Evolutionary conservation across 92 coral and sea anemone genomes (phyloP).

Genomic region (Actinernus sp.): DNA sequence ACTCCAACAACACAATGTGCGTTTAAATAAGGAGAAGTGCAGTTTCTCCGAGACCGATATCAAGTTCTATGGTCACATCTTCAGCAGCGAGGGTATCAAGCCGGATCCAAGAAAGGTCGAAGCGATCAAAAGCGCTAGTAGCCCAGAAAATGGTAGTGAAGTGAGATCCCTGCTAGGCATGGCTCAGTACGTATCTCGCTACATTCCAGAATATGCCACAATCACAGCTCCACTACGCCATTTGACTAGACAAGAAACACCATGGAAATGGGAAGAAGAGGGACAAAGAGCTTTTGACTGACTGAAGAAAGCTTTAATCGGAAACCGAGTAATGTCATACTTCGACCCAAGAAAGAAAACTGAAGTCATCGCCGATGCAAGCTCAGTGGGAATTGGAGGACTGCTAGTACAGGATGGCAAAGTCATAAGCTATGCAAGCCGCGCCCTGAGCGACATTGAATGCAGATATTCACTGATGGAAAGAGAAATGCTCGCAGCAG

Average conservation of each 20-base stretch:
- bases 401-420: slow-evolving; percentile 38
- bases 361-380: slow-evolving; percentile 55
- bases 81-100: slow-evolving; percentile 20
- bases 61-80: slow-evolving; percentile 46
- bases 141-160: slow-evolving; percentile 30
- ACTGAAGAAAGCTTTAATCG: slow-evolving; percentile 58
- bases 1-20: slow-evolving; percentile 56
- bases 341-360: slow-evolving; percentile 42
- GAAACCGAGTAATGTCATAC: slow-evolving; percentile 59
- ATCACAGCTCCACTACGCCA: slow-evolving; percentile 52
- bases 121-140: slow-evolving; percentile 26
- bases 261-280: slow-evolving; percentile 68
- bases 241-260: slow-evolving; percentile 30
- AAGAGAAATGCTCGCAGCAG: slow-evolving; percentile 68
- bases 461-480: slow-evolving; percentile 56
- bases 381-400: slow-evolving; percentile 57
- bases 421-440: slow-evolving; percentile 64
- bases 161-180: slow-evolving; percentile 45
- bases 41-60: slow-evolving; percentile 68
- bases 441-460: slow-evolving; percentile 59
- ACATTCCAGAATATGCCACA: slow-evolving; percentile 45
- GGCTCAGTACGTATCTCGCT: slow-evolving; percentile 54
- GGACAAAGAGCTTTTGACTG: slow-evolving; percentile 50
- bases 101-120: slow-evolving; percentile 44
- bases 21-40: too few species aligned